A percentile compares a stretch with the other conserved stretches of the same genome.
phyloP scores from a whole-genome alignment of 92 coral and sea anemone species.

The Siderastrea radians region DNA sequence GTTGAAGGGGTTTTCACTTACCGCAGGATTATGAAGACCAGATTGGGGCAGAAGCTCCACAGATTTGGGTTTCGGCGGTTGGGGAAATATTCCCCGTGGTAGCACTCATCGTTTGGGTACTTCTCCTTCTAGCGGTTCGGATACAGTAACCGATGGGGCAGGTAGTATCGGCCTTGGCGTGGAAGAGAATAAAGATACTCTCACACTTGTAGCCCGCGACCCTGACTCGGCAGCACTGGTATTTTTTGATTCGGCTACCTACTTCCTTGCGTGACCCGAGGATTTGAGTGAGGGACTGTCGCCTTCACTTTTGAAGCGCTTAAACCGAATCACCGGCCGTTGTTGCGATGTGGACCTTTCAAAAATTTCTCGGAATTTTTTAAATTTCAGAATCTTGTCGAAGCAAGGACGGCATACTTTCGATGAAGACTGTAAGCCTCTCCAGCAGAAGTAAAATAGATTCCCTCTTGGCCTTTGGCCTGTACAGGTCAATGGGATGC shows the following conservation, averaged over 20 bases:
- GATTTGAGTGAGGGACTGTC: slow-evolving; percentile 29
- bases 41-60: slow-evolving; percentile 20
- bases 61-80: slow-evolving; percentile 9
- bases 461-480: slow-evolving; percentile 10
- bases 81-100: slow-evolving; percentile 22
- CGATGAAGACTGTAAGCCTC: not conserved
- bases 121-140: not conserved
- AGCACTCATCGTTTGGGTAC: not conserved
- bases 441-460: not conserved
- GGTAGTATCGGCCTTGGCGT: slow-evolving; percentile 1
- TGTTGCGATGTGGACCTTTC: slow-evolving; percentile 20
- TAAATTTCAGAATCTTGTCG: slow-evolving; percentile 41
- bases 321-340: slow-evolving; percentile 21
- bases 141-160: not conserved
- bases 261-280: slow-evolving; percentile 30
- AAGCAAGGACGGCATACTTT: slow-evolving; percentile 35
- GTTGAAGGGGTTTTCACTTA: not conserved
- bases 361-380: slow-evolving; percentile 22
- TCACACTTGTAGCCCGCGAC: not conserved
- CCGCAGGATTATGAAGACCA: slow-evolving; percentile 17
- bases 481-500: slow-evolving; percentile 24
- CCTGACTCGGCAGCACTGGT: slow-evolving; percentile 10
- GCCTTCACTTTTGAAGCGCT: slow-evolving; percentile 7
- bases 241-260: slow-evolving; percentile 12
- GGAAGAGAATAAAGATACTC: slow-evolving; percentile 2